These are phyloP conservation scores for Drosophila heteroneura DNA, from an alignment of 2,888 invertebrate genomes.

Conservation along the genomic window DNA sequence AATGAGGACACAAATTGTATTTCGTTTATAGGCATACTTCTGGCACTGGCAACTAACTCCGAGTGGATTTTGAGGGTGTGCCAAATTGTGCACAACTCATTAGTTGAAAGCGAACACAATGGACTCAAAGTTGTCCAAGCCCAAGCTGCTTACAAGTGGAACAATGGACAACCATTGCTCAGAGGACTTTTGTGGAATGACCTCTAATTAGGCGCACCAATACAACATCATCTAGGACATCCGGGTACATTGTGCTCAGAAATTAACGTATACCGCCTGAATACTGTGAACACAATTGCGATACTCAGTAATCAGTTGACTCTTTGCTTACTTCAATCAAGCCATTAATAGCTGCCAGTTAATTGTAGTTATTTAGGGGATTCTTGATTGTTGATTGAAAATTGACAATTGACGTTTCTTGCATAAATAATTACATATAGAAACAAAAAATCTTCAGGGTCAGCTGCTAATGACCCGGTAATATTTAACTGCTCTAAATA, in stretches of 20 bases:
- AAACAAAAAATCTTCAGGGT: neutral
- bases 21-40: slow-evolving; percentile 19
- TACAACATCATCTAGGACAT: slow-evolving; percentile 47
- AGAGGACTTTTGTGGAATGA: slow-evolving; percentile 19
- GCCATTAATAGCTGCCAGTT: neutral
- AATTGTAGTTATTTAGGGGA: neutral
- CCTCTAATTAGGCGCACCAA: slow-evolving; percentile 60
- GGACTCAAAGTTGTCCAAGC: neutral
- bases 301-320: slow-evolving; percentile 8
- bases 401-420: neutral
- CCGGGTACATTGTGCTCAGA: slow-evolving; percentile 42
- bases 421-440: neutral
- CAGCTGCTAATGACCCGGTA: too few relatives aligned
- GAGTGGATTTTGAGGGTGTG: slow-evolving; percentile 15
- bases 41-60: slow-evolving; percentile 2
- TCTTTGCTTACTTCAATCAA: neutral
- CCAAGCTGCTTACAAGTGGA: slow-evolving; percentile 16
- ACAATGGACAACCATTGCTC: slow-evolving; percentile 47
- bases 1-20: slow-evolving; percentile 39
- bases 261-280: slow-evolving; percentile 1
- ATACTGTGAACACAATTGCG: neutral
- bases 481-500: neutral
- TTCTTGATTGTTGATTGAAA: neutral
- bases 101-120: slow-evolving; percentile 64
- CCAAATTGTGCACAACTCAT: slow-evolving; percentile 64